phyloP scores from a whole-genome alignment of 2,888 invertebrate genomes.

The Eupithecia inturbata region DNA sequence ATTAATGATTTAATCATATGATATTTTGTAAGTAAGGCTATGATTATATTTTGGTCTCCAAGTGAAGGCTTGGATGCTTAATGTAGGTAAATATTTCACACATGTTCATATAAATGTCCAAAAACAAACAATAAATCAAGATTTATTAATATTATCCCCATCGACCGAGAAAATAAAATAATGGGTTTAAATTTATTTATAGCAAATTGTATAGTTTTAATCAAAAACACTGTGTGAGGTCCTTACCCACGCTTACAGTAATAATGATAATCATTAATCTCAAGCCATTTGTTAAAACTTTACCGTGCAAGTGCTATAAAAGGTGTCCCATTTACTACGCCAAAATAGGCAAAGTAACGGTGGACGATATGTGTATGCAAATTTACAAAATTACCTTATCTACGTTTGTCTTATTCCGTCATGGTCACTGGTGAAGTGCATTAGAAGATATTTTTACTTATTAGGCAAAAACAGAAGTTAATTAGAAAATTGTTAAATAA shows the following conservation, averaged over 20 bases:
- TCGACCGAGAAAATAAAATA: conserved; percentile 9
- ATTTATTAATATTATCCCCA: conserved; percentile 19
- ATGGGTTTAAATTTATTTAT: conserved; percentile 28
- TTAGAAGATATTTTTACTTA: conserved; percentile 24
- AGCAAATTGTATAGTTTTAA: conserved; percentile 28
- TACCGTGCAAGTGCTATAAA: conserved; percentile 29
- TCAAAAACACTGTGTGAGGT: conserved; percentile 27
- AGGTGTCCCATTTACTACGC: conserved; percentile 28
- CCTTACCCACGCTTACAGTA: conserved; percentile 21
- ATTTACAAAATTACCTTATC: conserved; percentile 41
- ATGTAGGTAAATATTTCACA: background rate
- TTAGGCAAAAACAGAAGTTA: conserved; percentile 21
- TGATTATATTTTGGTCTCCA: background rate
- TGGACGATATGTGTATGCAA: conserved; percentile 32
- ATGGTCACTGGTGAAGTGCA: conserved; percentile 51
- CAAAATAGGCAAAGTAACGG: conserved; percentile 35
- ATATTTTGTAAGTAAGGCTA: no score
- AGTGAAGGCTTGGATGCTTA: background rate
- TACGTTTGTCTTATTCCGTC: conserved; percentile 45
- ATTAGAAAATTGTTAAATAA: conserved; percentile 27
- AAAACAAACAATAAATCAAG: conserved; percentile 21
- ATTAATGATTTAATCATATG: background rate
- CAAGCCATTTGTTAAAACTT: conserved; percentile 21
- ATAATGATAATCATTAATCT: conserved; percentile 28
- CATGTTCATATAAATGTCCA: background rate